Evolutionary conservation across 2,113 vertebrate genomes (phyloP).

Genomic region (Myxocyprinus asiaticus): DNA sequence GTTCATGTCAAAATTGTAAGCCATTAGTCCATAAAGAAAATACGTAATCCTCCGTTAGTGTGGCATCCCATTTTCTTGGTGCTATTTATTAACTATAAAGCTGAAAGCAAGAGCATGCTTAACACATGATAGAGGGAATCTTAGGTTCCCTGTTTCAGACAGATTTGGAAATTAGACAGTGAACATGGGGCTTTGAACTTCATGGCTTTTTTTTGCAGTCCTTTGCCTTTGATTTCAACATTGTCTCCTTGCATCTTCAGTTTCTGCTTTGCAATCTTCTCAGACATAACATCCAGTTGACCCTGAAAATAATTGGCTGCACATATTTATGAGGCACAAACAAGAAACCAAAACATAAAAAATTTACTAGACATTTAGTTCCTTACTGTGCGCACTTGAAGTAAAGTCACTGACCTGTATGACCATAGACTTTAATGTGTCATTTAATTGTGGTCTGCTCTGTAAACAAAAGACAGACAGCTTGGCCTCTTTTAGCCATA

Average conservation of each 20-base stretch:
- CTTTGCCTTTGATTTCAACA: background rate
- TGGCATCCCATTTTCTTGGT: background rate
- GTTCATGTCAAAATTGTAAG: too few relatives aligned
- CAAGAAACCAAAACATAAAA: constrained; percentile 1
- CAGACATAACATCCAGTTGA: background rate
- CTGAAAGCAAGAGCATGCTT: background rate
- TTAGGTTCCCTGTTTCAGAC: background rate
- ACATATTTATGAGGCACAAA: background rate
- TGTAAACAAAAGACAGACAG: too few relatives aligned
- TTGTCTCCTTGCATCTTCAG: background rate
- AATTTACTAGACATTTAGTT: background rate
- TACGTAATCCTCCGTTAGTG: background rate
- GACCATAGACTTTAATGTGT: too few relatives aligned
- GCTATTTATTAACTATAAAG: background rate
- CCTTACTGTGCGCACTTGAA: too few relatives aligned
- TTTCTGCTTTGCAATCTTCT: background rate
- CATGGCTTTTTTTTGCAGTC: background rate
- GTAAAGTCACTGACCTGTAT: too few relatives aligned
- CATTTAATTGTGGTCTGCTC: too few relatives aligned
- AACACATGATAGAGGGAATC: background rate
- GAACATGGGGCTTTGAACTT: constrained; percentile 14
- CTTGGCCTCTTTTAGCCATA: too few relatives aligned
- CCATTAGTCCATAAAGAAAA: too few relatives aligned
- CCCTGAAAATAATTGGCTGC: background rate
- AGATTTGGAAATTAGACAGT: background rate